Base-by-base conservation (phyloP, 53 echinoderm and acorn worm genomes). In the Actinopyga echinites region DNA sequence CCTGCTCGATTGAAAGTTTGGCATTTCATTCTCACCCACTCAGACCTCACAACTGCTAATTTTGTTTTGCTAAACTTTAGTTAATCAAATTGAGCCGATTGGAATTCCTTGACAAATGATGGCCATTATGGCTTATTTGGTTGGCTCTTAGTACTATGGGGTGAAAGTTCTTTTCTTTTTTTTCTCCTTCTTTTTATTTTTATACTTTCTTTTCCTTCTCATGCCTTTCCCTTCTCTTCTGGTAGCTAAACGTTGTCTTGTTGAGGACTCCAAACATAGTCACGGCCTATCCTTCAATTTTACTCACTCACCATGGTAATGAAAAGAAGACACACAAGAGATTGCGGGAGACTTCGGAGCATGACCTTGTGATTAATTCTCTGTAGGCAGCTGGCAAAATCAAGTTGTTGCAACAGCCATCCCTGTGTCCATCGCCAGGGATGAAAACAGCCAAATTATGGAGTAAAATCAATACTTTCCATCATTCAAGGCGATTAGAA, bases 281-380 rank as follows among this genome's bases (percentile, higher is more conserved):
- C 34, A 21, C 19, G 22, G 28, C 77, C 30, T 49, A 77, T 77
- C 77, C 77, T 77, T 77, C 77, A 77, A 77, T 77, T 77, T 77
- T 77, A 52, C 56, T 30, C 37, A 77, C 77, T 77, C 25, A 49
- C 26, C 19, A 77, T 31, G 56, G 56, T 55, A 77, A 77, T 55
- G 77, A 55, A 71, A 71, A 44, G 42, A 44, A n/a, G 42, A 44
- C 49, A 30, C 52, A 77, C 24, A 54, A 33, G 56, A 77, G 77
- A 77, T 77, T 77, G 77, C 55, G 31, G 30, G 40, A 71, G 71
- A 71, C 77, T 32, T 56, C 54, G 54, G 77, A 77, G 77, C 44
- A 32, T 49, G 77, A 77, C 77, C 77, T 77, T 77, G 77, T 77
- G 77, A 77, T 77, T 77, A 77, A 77, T 77, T 77, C 77, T 77